Evolutionary conservation across 2,888 invertebrate genomes (phyloP).

Genomic region (Endotricha flammealis): DNA sequence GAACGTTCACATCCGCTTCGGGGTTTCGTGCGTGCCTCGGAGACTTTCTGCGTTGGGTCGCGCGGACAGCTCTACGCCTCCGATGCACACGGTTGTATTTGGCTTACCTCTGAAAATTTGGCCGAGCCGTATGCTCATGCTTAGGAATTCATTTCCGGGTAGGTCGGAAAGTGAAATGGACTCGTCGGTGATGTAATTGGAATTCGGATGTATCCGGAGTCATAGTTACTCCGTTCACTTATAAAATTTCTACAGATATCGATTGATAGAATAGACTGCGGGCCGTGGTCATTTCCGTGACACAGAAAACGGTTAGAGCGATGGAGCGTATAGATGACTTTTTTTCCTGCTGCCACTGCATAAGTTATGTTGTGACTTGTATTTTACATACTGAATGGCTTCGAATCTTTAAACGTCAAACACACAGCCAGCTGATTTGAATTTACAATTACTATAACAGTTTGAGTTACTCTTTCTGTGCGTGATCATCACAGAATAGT

Average conservation of each 20-base stretch:
- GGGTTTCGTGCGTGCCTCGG: conserved; percentile 59
- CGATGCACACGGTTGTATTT: conserved; percentile 42
- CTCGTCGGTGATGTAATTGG: conserved; percentile 78
- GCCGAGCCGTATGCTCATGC: conserved; percentile 73
- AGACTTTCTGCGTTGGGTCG: conserved; percentile 43
- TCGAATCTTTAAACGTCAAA: conserved; percentile 19
- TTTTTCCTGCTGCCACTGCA: conserved; percentile 28
- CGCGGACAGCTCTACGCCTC: conserved; percentile 38
- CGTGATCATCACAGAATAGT: too few species aligned
- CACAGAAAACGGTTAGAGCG: conserved; percentile 46
- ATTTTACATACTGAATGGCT: conserved; percentile 30
- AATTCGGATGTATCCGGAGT: conserved; percentile 78
- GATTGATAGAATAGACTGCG: conserved; percentile 67
- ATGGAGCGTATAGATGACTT: conserved; percentile 50
- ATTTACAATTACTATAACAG: conserved; percentile 38
- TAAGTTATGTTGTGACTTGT: conserved; percentile 27
- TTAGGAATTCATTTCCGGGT: conserved; percentile 79
- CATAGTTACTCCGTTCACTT: conserved; percentile 73
- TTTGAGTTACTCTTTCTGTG: conserved; percentile 28
- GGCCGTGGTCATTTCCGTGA: conserved; percentile 47
- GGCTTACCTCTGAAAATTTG: conserved; percentile 44
- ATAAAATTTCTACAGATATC: conserved; percentile 67
- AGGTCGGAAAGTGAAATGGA: conserved; percentile 78
- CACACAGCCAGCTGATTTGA: conserved; percentile 34
- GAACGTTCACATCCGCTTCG: conserved; percentile 74